phyloP scores from a whole-genome alignment of 2,113 vertebrate species.

The Microtus ochrogaster region DNA sequence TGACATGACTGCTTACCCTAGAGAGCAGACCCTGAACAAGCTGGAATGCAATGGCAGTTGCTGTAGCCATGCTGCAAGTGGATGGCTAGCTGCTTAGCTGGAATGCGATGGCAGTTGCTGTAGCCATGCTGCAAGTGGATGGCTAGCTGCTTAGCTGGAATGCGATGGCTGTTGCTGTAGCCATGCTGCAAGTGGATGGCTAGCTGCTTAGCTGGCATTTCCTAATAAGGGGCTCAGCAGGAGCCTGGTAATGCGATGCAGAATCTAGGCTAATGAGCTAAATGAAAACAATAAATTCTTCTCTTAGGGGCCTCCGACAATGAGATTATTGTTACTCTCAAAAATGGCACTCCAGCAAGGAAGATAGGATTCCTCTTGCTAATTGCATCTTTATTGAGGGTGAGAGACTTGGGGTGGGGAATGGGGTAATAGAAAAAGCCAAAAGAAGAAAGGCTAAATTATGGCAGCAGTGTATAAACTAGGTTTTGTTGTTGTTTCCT shows the following conservation, averaged over 20 bases:
- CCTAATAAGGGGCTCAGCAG: constrained; percentile 68
- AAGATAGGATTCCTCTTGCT: constrained; percentile 74
- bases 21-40: constrained; percentile 57
- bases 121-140: not conserved
- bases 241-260: constrained; percentile 80
- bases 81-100: constrained; percentile 48
- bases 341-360: constrained; percentile 66
- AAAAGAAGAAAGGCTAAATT: constrained; percentile 13
- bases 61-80: constrained; percentile 13
- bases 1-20: constrained; percentile 44
- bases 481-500: not conserved
- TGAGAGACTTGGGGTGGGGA: not conserved
- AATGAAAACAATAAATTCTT: constrained; percentile 80
- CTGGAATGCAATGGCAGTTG: not conserved
- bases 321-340: constrained; percentile 80
- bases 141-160: constrained; percentile 45
- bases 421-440: constrained; percentile 47
- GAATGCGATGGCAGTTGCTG: not conserved
- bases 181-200: constrained; percentile 12
- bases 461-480: not conserved
- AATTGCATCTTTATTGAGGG: constrained; percentile 70
- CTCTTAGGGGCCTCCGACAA: constrained; percentile 80
- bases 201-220: constrained; percentile 56
- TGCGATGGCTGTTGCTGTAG: constrained; percentile 33
- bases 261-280: constrained; percentile 83